phyloP scores from a whole-genome alignment of 2,113 vertebrate genomes.

The Falco punctatus region DNA sequence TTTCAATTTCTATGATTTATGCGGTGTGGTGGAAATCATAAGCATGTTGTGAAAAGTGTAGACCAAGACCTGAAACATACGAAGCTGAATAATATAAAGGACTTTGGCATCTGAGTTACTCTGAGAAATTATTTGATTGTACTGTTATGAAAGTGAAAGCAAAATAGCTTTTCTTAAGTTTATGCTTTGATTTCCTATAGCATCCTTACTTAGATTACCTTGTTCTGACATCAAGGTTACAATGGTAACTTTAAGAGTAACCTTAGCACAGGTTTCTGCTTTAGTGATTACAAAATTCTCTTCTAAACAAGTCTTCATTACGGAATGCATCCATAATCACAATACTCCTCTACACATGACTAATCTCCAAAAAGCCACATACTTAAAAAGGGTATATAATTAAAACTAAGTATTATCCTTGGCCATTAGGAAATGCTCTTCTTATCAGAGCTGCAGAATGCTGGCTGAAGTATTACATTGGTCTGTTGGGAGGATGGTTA shows the following conservation, averaged over 20 bases:
- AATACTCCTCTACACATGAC: not conserved
- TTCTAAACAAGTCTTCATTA: not conserved
- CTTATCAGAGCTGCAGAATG: constrained; percentile 1
- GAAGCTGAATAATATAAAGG: constrained; percentile 8
- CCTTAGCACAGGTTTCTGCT: not conserved
- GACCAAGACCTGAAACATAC: not conserved
- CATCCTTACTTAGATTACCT: not conserved
- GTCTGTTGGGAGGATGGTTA: constrained; percentile 30
- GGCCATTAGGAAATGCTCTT: not conserved
- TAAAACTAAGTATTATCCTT: constrained; percentile 18
- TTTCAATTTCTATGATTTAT: constrained; percentile 44
- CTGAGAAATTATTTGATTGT: constrained; percentile 1
- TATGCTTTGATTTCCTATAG: not conserved
- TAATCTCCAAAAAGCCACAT: constrained; percentile 3
- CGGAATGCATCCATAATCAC: not conserved
- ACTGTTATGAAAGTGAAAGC: not conserved
- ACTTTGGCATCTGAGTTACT: not conserved
- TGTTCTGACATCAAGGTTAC: not conserved
- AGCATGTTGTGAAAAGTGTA: constrained; percentile 14
- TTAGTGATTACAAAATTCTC: not conserved
- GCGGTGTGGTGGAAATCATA: constrained; percentile 10
- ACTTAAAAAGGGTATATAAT: not conserved
- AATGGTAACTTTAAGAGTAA: not conserved
- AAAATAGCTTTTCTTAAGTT: constrained; percentile 15
- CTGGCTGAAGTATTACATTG: not conserved